Conservation (phyloP, 2,113 vertebrate species). For the Actenoides lindsayi region DNA sequence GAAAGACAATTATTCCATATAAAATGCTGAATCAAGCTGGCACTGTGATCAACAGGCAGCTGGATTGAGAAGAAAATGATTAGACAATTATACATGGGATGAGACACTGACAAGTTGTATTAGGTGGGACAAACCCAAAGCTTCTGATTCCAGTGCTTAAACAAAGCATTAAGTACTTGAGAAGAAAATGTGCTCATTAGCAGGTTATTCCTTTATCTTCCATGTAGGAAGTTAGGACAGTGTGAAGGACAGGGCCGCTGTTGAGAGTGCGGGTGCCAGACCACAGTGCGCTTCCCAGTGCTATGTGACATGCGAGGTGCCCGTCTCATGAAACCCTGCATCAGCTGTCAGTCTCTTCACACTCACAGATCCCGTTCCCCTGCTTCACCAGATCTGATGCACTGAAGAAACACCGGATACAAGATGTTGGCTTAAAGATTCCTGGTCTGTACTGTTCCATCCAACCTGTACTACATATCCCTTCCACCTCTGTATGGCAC, state of each 20-base stretch:
- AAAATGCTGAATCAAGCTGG: background rate
- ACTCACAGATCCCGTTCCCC: background rate
- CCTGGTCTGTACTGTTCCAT: background rate
- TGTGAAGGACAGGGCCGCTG: fast-evolving
- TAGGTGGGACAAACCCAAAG: background rate
- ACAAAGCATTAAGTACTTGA: background rate
- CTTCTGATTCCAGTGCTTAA: background rate
- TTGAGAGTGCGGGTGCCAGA: background rate
- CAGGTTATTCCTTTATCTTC: background rate
- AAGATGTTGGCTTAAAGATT: background rate
- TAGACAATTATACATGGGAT: background rate
- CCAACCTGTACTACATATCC: too few relatives aligned
- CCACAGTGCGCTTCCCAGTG: fast-evolving
- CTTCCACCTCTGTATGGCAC: background rate
- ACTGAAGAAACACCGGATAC: background rate
- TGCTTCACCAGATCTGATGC: background rate
- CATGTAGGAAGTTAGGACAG: background rate
- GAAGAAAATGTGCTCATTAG: background rate
- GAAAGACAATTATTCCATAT: background rate
- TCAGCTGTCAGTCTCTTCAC: background rate
- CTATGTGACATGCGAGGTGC: fast-evolving
- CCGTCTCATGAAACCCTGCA: fast-evolving
- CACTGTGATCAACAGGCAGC: background rate
- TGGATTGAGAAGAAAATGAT: background rate
- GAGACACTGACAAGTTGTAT: background rate